These are phyloP conservation scores for Drosophila watanabei DNA, from an alignment of 1,140 invertebrate species.

Conservation along the genomic window DNA sequence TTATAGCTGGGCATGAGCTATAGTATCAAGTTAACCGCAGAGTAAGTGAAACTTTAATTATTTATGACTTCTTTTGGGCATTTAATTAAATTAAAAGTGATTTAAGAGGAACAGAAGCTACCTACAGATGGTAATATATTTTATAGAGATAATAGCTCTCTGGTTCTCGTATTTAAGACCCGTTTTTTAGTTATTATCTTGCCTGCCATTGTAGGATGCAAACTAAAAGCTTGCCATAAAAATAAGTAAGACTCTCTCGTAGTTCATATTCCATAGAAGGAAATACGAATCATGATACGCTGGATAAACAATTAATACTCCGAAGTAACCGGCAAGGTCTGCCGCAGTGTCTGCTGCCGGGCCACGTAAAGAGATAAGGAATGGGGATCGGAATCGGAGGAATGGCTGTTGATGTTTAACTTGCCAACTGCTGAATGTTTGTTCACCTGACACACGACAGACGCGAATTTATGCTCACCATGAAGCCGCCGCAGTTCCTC, in stretches of 20 bases:
- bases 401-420: conserved; percentile 11
- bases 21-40: neutral
- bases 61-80: neutral
- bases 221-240: neutral
- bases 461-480: conserved; percentile 86
- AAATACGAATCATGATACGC: conserved; percentile 13
- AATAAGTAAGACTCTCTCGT: neutral
- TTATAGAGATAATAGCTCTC: too few relatives aligned
- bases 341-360: conserved; percentile 56
- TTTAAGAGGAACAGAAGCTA: neutral
- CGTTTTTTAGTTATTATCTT: neutral
- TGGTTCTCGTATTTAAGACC: neutral
- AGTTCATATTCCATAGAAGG: neutral
- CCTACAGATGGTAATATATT: too few relatives aligned
- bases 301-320: conserved; percentile 32
- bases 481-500: conserved; percentile 89
- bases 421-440: conserved; percentile 35
- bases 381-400: conserved; percentile 6
- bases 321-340: conserved; percentile 28
- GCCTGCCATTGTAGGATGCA: neutral
- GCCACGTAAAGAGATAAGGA: conserved; percentile 74
- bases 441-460: conserved; percentile 37
- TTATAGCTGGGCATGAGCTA: neutral
- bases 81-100: neutral
- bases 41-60: neutral